These are phyloP conservation scores for Kryptopterus vitreolus DNA, from an alignment of 2,797 vertebrate species.

Conservation along the genomic window DNA sequence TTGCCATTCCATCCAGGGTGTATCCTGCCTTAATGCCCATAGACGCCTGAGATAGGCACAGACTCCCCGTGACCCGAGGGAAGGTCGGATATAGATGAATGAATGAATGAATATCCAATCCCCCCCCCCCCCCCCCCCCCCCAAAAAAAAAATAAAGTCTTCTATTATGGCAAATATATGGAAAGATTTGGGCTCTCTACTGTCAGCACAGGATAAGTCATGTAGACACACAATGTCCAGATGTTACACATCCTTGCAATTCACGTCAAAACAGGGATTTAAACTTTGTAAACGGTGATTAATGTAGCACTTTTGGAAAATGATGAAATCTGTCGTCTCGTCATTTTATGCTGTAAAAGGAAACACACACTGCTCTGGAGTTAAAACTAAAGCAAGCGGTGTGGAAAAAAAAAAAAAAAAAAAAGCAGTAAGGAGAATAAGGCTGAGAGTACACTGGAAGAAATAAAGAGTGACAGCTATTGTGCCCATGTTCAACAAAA, in stretches of 20 bases:
- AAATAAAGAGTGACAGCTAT: background rate
- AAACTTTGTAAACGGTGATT: background rate
- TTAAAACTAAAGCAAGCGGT: no score
- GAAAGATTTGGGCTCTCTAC: background rate
- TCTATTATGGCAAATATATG: background rate
- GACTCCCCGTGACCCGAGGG: no score
- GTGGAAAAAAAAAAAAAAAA: background rate
- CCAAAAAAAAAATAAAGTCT: background rate
- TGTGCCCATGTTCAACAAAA: background rate
- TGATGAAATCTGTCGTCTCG: background rate
- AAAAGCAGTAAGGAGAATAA: background rate
- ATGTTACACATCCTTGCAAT: constrained; percentile 14
- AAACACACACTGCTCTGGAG: background rate
- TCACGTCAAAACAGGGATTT: background rate
- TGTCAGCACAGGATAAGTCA: background rate
- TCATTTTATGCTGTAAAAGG: background rate
- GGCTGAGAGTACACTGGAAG: background rate
- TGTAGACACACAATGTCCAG: background rate
- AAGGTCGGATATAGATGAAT: no score
- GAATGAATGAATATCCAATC: background rate
- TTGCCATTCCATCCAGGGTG: no score
- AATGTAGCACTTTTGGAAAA: background rate
- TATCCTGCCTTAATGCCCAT: no score
- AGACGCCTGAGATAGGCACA: no score
- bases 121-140: no score